Base-by-base conservation (phyloP, 2,888 invertebrate species). In the Cryptus viduatorius region DNA sequence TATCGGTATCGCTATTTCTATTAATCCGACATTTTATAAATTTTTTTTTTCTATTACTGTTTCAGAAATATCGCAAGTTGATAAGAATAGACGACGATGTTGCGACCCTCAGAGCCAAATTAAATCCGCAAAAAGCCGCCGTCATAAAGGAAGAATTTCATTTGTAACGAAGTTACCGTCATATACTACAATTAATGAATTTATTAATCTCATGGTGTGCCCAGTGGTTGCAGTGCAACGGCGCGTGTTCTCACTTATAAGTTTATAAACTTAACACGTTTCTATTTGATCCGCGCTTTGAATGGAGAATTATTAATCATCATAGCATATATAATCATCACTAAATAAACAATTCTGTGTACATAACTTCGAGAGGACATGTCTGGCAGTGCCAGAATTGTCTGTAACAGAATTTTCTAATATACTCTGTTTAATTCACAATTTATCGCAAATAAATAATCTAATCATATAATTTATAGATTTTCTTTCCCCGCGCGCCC, bases 81-180 rank as follows among this genome's bases (percentile, higher is more conserved):
- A 96, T 98, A 61, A 95, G 97, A 93, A 98, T 98, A 93, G 97
- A 97, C 42, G 97, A 98, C 89, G 96, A 97, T 89, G 95, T 98
- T 3, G 96, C 96, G 77, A 94, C 96, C 19, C 94, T 98, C 69
- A 95, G 98, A 86, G 96, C 95, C 85, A 97, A 97, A 94, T 96
- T 97, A 96, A 92, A 92, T 87, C 90, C 91, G 12, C 56, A 73
- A 1, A 92, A 91, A 89, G 89, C 92, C 37, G 90, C 88, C 42
- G 83, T 83, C 64, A 91, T 91, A n/a, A 89, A 89, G 65, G 68
- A 87, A 42, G 90, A 90, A 76, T 87, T 86, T 79, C 89, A 91
- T 82, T 83, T 89, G 68, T 88, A 89, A 64, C 31, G 50, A 42
- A 69, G 61, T 44, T 46, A 79, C 56, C 65, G 56, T 42, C 31